Evolutionary conservation across 2,113 vertebrate genomes (phyloP).

Genomic region (Aix galericulata): DNA sequence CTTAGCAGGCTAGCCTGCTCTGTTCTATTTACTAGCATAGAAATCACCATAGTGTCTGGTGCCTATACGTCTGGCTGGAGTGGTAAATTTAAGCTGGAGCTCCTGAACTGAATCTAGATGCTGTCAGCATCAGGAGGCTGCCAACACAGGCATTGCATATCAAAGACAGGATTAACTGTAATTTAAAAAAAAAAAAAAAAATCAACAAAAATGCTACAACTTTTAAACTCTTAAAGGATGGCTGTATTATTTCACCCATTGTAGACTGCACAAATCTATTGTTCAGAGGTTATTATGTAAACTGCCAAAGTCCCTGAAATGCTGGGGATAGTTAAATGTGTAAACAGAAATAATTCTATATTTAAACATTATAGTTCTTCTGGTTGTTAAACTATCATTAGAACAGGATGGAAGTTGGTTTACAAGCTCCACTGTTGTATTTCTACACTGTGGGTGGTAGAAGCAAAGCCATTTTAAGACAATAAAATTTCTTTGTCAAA

Average conservation of each 20-base stretch:
- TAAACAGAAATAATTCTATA: slow-evolving; percentile 70
- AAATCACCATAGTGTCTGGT: slow-evolving; percentile 17
- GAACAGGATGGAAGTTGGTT: slow-evolving; percentile 60
- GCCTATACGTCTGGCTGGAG: slow-evolving; percentile 5
- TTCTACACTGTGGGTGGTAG: slow-evolving; percentile 65
- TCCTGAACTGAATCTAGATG: slow-evolving; percentile 18
- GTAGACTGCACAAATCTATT: slow-evolving; percentile 16
- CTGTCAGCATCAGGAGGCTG: slow-evolving; percentile 9
- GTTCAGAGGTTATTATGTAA: slow-evolving; percentile 28
- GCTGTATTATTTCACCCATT: slow-evolving; percentile 17
- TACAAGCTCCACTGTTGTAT: slow-evolving; percentile 42
- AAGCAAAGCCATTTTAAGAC: slow-evolving; percentile 61
- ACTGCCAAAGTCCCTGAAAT: slow-evolving; percentile 33
- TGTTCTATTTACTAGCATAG: slow-evolving; percentile 28
- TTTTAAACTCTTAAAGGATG: slow-evolving; percentile 47
- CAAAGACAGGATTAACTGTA: slow-evolving; percentile 6
- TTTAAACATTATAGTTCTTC: slow-evolving; percentile 62
- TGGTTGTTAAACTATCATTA: slow-evolving; percentile 68
- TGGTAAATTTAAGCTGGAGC: not conserved
- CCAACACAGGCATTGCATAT: slow-evolving; percentile 20
- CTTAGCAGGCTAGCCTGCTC: not conserved
- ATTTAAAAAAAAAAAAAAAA: not conserved
- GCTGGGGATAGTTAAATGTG: slow-evolving; percentile 40
- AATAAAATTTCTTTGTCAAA: slow-evolving; percentile 71
- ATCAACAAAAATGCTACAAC: not conserved